A percentile compares a stretch with the other conserved stretches of the same genome.
Evolutionary conservation across 2,797 vertebrate genomes (phyloP).

Genomic region (Nyctibius grandis): DNA sequence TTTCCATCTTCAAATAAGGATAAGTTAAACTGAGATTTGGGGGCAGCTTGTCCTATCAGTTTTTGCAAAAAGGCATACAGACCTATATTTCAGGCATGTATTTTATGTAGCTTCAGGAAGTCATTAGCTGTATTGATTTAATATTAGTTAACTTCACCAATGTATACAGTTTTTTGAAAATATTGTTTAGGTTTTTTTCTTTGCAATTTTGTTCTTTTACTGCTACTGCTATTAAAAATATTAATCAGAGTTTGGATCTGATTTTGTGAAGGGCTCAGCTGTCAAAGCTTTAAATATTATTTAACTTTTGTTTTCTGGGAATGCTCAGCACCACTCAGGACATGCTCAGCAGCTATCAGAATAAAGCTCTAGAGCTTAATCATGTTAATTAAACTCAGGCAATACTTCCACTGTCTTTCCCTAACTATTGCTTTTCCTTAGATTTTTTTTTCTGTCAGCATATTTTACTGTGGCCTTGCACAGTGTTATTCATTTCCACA

Average conservation of each 20-base stretch:
- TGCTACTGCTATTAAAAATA: not conserved
- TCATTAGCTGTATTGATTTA: not conserved
- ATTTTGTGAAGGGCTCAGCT: not conserved
- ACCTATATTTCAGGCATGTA: not conserved
- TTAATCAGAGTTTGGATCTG: not conserved
- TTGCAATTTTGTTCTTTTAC: not conserved
- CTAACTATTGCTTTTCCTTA: not conserved
- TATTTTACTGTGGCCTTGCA: not conserved
- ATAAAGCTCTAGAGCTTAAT: not conserved
- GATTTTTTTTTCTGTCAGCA: not conserved
- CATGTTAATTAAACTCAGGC: not conserved
- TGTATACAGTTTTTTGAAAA: not conserved
- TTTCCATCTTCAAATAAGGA: not conserved
- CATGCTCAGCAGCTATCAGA: not conserved
- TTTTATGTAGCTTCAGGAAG: not conserved
- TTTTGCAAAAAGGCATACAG: not conserved
- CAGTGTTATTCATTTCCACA: constrained; percentile 1
- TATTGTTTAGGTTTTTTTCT: not conserved
- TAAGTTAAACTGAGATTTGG: not conserved
- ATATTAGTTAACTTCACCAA: not conserved
- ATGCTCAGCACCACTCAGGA: not conserved
- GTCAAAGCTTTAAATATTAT: not conserved
- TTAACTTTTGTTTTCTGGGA: not conserved
- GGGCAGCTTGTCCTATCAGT: not conserved
- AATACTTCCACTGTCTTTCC: not conserved